Conservation (phyloP, 2,113 vertebrate species). For the Aptenodytes patagonicus region DNA sequence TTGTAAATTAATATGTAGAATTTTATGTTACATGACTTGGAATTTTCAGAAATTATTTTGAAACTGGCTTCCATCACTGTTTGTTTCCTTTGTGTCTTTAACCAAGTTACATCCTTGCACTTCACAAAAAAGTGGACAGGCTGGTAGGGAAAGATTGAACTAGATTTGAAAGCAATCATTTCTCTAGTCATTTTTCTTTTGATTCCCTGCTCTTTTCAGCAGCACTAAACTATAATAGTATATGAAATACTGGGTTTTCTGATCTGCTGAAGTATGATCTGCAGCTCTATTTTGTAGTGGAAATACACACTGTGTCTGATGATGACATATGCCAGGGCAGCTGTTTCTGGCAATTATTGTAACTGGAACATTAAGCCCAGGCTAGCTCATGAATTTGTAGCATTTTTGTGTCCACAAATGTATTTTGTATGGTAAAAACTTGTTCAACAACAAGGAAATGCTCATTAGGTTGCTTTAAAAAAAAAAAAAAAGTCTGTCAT, state of each 20-base stretch:
- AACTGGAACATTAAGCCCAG: not conserved
- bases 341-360: not conserved
- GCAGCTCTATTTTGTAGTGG: not conserved
- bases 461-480: not conserved
- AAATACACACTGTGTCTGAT: not conserved
- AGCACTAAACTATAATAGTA: not conserved
- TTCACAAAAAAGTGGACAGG: not conserved
- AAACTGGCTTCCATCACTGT: not conserved
- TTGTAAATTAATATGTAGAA: not conserved
- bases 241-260: not conserved
- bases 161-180: not conserved
- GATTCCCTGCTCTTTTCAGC: not conserved
- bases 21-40: not conserved
- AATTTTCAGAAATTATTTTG: not conserved
- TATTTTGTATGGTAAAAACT: not conserved
- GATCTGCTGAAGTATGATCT: not conserved
- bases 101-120: not conserved
- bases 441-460: not conserved
- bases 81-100: not conserved
- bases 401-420: not conserved
- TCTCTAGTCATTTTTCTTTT: not conserved
- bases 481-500: not conserved
- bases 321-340: not conserved
- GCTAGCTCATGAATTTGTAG: not conserved
- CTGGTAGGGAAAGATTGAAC: not conserved